Percentiles rank a stretch among this genome's conserved stretches.
Evolutionary conservation across 2,888 invertebrate genomes (phyloP).

Genomic region (Apotomis capreana): DNA sequence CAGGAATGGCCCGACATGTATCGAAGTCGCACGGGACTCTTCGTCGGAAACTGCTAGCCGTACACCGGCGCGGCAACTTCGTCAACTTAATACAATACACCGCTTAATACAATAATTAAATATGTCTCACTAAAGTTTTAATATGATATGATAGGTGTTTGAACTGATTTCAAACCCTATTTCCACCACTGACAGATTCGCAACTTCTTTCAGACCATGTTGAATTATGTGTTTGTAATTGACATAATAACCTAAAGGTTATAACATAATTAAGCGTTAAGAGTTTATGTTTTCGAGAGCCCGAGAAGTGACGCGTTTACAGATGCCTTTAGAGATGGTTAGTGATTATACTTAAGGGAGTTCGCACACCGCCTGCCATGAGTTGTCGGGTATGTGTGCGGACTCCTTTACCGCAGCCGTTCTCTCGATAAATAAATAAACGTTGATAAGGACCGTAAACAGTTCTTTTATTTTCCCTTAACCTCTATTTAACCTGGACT

Average conservation of each 20-base stretch:
- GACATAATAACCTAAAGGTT: neutral
- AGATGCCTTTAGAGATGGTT: constrained; percentile 66
- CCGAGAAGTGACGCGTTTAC: constrained; percentile 14
- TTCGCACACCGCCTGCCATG: constrained; percentile 8
- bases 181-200: constrained; percentile 38
- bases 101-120: no score
- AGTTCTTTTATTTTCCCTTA: neutral
- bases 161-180: constrained; percentile 12
- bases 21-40: no score
- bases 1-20: no score
- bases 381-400: constrained; percentile 7
- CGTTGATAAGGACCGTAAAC: constrained; percentile 24
- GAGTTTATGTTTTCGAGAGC: constrained; percentile 18
- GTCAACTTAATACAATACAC: no score
- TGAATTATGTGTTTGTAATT: neutral
- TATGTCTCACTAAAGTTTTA: no score
- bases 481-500: no score
- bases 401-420: constrained; percentile 27
- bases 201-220: constrained; percentile 44
- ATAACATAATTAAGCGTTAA: neutral
- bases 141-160: neutral
- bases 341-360: constrained; percentile 52
- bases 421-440: constrained; percentile 34
- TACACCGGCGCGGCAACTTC: no score
- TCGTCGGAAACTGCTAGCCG: no score